Evolutionary conservation across 1,140 invertebrate species (phyloP), one percentile per base, ranked within the genome.

Genomic region (Drosophila elegans): DNA sequence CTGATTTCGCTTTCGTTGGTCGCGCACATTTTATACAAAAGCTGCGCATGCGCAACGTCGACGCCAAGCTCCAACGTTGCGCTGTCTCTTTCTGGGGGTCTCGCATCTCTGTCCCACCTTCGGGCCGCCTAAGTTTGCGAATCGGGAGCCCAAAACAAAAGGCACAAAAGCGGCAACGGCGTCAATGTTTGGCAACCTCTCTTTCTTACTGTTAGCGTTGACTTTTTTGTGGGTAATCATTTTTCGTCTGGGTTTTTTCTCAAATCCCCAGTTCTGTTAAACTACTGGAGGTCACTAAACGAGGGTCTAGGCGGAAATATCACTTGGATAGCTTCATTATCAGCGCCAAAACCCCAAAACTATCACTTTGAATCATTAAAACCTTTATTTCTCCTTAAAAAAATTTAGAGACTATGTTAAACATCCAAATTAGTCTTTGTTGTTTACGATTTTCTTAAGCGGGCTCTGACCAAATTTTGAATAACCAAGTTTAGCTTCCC

Each of bases 1-100:
- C 89, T 91, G 89, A 89, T 91, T 82, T 91, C 63, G 89, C 80
- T 91, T 91, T 91, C 76, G 51, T 62, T 72, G n/a, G 68, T 32
- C 63, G 80, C 42, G 64, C 62, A 60, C 67, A 60, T 82, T 91
- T 91, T 91, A 91, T 91, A 91, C 85, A 72, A 77, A 89, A 88
- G 62, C 52, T 74, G 55, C 68, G 76, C 85, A 80, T 67, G 84
- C 84, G 85, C 80, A 49, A 38, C 69, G 69, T 34, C 77, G 51
- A 32, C 67, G 45, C 32, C 64, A 48, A 74, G 74, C 49, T 64
- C 51, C 49, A 68, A 66, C 41, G 51, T 46, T 36, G 56, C 29
- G n/a, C 41, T n/a, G 36, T 56, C 49, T 66, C 60, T 67, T 12
- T 67, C 61, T 21, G 3, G n/a, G 6, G 2, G 3, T 4, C 12